Conservation (phyloP, 2,888 invertebrate species). For the Protophormia terraenovae region DNA sequence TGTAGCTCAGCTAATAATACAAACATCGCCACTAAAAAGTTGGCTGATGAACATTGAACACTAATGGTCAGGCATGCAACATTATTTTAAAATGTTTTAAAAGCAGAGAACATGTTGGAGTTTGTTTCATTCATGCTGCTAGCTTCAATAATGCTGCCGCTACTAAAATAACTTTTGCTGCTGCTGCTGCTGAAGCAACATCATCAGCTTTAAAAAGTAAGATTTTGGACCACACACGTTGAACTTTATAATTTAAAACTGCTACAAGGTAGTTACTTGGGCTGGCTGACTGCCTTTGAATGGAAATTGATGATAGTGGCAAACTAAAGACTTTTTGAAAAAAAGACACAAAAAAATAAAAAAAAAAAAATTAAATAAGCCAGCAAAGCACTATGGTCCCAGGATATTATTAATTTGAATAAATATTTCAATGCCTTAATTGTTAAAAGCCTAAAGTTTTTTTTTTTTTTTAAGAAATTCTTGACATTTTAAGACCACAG, state of each 20-base stretch:
- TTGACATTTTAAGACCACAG: not conserved
- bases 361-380: not conserved
- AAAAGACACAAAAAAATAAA: constrained; percentile 6
- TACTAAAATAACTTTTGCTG: no score
- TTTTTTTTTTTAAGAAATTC: not conserved
- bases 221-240: constrained; percentile 73
- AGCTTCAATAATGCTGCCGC: constrained; percentile 13
- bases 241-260: constrained; percentile 68
- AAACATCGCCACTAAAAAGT: no score
- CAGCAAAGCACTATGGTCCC: not conserved
- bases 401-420: not conserved
- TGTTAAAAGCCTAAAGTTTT: not conserved
- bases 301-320: constrained; percentile 66
- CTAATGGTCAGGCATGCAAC: constrained; percentile 62
- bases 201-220: constrained; percentile 45
- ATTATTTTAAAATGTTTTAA: constrained; percentile 48
- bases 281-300: constrained; percentile 58
- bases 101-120: constrained; percentile 62
- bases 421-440: not conserved
- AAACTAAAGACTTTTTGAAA: constrained; percentile 52
- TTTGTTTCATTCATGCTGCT: not conserved
- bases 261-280: constrained; percentile 55
- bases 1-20: not conserved
- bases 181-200: constrained; percentile 47
- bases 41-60: not conserved